Evolutionary conservation across 2,113 vertebrate species (phyloP).

Genomic region (Colistium nudipinnis): DNA sequence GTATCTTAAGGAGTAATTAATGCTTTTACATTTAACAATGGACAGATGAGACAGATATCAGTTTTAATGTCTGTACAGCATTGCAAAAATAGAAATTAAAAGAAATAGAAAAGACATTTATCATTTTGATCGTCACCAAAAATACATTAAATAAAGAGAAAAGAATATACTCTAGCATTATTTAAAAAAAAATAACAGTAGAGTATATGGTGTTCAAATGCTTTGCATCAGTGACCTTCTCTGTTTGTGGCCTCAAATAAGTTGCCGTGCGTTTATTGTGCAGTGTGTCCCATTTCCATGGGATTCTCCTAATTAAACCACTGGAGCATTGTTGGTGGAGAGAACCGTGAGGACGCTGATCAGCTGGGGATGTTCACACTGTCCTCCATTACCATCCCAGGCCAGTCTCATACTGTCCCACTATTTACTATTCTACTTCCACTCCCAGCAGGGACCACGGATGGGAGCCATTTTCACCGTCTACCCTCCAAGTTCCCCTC

Average conservation of each 20-base stretch:
- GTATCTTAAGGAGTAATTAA: no score
- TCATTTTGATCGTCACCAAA: no score
- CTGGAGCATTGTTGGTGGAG: slow-evolving; percentile 33
- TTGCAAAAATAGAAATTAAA: no score
- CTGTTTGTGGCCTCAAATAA: neutral
- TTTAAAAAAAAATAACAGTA: no score
- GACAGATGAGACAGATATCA: no score
- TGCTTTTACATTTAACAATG: no score
- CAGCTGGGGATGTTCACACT: slow-evolving; percentile 30
- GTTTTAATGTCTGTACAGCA: no score
- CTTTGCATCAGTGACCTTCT: neutral
- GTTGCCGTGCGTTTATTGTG: neutral
- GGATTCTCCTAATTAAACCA: slow-evolving; percentile 62
- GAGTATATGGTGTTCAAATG: no score
- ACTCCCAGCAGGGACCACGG: slow-evolving; percentile 42
- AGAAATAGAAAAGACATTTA: no score
- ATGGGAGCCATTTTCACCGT: slow-evolving; percentile 38
- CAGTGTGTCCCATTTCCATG: slow-evolving; percentile 26
- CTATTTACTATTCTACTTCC: slow-evolving; percentile 55
- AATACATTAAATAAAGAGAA: no score
- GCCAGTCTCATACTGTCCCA: slow-evolving; percentile 12
- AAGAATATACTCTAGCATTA: no score
- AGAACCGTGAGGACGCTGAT: slow-evolving; percentile 21
- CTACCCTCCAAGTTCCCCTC: slow-evolving; percentile 17
- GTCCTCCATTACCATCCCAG: slow-evolving; percentile 37